phyloP scores from a whole-genome alignment of 2,888 invertebrate species.

The Rhamnusium bicolor region DNA sequence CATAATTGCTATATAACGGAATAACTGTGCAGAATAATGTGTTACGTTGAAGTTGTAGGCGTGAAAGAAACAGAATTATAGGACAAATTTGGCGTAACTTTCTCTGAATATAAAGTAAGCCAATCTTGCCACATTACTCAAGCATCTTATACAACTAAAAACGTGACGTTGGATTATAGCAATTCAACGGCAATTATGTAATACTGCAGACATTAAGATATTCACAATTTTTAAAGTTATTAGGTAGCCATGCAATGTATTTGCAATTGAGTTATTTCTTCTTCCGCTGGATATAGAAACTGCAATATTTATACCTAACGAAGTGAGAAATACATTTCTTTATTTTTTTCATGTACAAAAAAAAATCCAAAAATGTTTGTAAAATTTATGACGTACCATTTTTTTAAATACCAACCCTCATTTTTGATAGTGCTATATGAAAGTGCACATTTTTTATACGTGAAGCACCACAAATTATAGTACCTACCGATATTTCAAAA shows the following conservation, averaged over 20 bases:
- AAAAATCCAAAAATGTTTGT: too few relatives aligned
- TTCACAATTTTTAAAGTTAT: slow-evolving; percentile 1
- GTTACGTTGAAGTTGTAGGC: slow-evolving; percentile 45
- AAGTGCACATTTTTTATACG: too few relatives aligned
- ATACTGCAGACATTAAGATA: neutral
- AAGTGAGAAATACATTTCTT: too few relatives aligned
- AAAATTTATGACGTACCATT: too few relatives aligned
- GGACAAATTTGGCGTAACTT: slow-evolving; percentile 61
- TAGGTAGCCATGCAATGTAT: neutral
- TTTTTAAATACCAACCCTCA: too few relatives aligned
- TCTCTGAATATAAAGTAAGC: slow-evolving; percentile 61
- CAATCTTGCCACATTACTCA: slow-evolving; percentile 56
- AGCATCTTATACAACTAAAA: slow-evolving; percentile 51
- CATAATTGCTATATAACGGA: slow-evolving; percentile 11
- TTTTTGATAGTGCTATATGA: too few relatives aligned
- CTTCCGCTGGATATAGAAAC: too few relatives aligned
- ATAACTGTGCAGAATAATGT: slow-evolving; percentile 19
- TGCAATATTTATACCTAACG: too few relatives aligned
- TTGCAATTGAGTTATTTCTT: too few relatives aligned
- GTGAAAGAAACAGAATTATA: slow-evolving; percentile 52
- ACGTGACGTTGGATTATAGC: slow-evolving; percentile 44
- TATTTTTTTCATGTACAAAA: too few relatives aligned
- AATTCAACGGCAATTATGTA: slow-evolving; percentile 20
- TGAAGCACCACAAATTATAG: too few relatives aligned
- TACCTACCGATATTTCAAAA: too few relatives aligned